Evolutionary conservation across 2,797 vertebrate species (phyloP), one percentile per base, ranked within the genome.

Genomic region (Vultur gryphus): DNA sequence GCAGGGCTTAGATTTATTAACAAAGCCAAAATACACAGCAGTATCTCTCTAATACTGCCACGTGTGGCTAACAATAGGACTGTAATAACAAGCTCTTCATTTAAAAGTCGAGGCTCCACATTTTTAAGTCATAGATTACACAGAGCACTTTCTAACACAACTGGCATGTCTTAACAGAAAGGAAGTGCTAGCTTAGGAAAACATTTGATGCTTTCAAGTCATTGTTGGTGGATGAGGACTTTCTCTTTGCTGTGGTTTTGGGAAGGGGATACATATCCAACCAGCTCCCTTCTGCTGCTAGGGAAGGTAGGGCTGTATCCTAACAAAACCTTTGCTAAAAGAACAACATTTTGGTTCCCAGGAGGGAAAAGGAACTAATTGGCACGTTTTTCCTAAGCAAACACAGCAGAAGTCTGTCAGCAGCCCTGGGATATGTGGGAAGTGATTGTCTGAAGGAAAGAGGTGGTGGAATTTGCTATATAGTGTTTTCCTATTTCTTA

Each of bases 371-470:
- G 14, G 70, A 95, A 43, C 43, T 93, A 92, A 95, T 52, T 54
- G 33, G 93, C 90, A 98, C 23, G 23, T 97, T 97, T 96, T 96
- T 81, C 89, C 88, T 94, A 96, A 90, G 54, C 57, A 96, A 96
- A 87, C 62, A 88, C 13, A 86, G 78, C 71, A 95, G 55, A 80
- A 54, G 39, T 89, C 77, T 93, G 65, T 87, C 39, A 46, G 49
- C 85, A 91, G 29, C 46, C 57, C 52, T 51, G 80, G 65, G 28
- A 58, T 55, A 49, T 33, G 31, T 81, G 81, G 86, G 69, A 95
- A 84, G 35, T 48, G 59, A 82, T 49, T 78, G 35, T 33, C 58
- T 71, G 66, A 72, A 75, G 10, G 11, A 85, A 75, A 84, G 48
- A 80, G 31, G 20, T 52, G n/a, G 49, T 83, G 13, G 23, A 87